Base-by-base conservation (phyloP, 2,888 invertebrate genomes). In the Drosophila nr. perissopoda region DNA sequence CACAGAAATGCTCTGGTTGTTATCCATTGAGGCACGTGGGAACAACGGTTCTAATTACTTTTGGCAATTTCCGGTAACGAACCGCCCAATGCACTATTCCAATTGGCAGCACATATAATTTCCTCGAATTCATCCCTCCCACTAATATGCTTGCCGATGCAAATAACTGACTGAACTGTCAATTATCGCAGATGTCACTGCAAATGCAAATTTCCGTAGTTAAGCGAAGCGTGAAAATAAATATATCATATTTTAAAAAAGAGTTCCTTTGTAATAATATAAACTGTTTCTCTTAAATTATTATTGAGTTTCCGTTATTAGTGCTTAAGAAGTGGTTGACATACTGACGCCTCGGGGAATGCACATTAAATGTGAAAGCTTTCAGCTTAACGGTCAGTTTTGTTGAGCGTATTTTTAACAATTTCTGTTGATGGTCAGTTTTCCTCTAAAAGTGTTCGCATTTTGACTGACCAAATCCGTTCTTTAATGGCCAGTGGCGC, bases 371-470 rank as follows among this genome's bases (percentile, higher is more conserved):
- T 48, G 57, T 33, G 58, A 80, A 73, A 78, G 85, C 83, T 82
- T 82, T 85, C 73, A 85, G 75, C 69, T 80, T 82, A 80, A 82
- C 78, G 72, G 68, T 31, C 33, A 49, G 18, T 56, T 54, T 25
- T 49, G 40, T 51, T 42, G 25, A 27, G 31, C 18, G 13, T 31
- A 49, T 34, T 31, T 56, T 31, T 16, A 40, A 40, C 29, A 29
- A 38, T 29, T 56, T 45, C 11, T 38, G 16, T n/a, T 13, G 29
- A 40, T 27, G 40, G 40, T 10, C 40, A 42, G 6, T 31, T 16
- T 29, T 16, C 8, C 13, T 42, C 71, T 51, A 42, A 65, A 29
- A 29, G 65, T 64, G 48, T 25, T 18, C 33, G 49, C 36, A 48
- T 38, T 29, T 21, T 34, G 29, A 13, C 13, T 25, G 45, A 3